phyloP scores from a whole-genome alignment of 2,797 vertebrate genomes.

The Syngnathus rostellatus region DNA sequence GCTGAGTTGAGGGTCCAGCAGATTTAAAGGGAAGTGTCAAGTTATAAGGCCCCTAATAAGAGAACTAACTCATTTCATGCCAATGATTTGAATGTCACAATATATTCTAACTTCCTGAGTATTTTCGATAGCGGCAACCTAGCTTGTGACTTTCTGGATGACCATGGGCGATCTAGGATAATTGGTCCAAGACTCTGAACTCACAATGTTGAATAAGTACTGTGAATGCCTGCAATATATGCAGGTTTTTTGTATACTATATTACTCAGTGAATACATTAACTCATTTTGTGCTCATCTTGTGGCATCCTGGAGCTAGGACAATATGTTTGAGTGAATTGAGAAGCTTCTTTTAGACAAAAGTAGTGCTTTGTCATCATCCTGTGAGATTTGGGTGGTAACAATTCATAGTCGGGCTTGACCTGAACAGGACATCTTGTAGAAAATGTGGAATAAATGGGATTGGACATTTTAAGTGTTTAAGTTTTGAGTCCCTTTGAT shows the following conservation, averaged over 20 bases:
- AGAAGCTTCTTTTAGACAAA: too few relatives aligned
- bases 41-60: conserved; percentile 65
- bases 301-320: too few relatives aligned
- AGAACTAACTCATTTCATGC: conserved; percentile 64
- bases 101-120: conserved; percentile 32
- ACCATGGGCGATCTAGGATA: background rate
- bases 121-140: conserved; percentile 6
- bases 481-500: background rate
- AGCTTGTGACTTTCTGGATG: background rate
- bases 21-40: conserved; percentile 67
- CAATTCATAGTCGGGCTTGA: background rate
- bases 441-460: background rate
- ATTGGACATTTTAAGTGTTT: background rate
- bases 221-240: too few relatives aligned
- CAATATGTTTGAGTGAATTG: too few relatives aligned
- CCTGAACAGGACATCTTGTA: background rate
- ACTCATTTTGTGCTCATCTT: too few relatives aligned
- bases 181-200: background rate
- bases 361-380: too few relatives aligned
- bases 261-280: too few relatives aligned
- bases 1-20: conserved; percentile 67
- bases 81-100: conserved; percentile 53
- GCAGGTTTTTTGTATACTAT: too few relatives aligned
- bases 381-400: too few relatives aligned
- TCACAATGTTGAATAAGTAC: background rate